Conservation (phyloP, 2,113 vertebrate species). For the zebrafish (Danio rerio) region DNA sequence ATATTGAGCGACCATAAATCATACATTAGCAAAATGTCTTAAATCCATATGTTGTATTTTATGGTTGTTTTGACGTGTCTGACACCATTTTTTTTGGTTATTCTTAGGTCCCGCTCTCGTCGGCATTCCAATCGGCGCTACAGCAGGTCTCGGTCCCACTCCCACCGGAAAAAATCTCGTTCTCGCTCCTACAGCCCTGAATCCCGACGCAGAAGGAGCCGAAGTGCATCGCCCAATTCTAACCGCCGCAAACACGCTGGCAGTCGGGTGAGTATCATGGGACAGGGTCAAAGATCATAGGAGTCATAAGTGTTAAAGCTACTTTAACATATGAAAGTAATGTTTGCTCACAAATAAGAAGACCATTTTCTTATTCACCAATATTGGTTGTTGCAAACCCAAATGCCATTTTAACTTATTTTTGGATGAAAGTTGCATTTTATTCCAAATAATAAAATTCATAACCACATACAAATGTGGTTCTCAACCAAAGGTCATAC, state of each 20-base stretch:
- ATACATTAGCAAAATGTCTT: background rate
- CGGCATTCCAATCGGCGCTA: constrained; percentile 86
- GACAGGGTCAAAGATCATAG: too few species aligned
- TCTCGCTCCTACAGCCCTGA: constrained; percentile 89
- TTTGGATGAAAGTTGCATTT: too few species aligned
- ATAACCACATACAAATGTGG: too few species aligned
- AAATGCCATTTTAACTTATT: too few species aligned
- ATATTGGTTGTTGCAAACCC: too few species aligned
- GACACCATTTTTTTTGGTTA: background rate
- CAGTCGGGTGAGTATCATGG: constrained; percentile 82
- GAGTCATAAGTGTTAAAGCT: too few species aligned
- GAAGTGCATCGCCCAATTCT: constrained; percentile 90
- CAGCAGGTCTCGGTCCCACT: constrained; percentile 85
- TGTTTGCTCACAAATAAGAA: too few species aligned
- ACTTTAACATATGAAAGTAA: too few species aligned
- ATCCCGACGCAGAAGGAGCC: constrained; percentile 85
- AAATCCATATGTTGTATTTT: background rate
- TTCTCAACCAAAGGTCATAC: too few species aligned
- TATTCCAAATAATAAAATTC: too few species aligned
- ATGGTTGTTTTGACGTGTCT: background rate
- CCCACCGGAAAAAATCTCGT: constrained; percentile 85
- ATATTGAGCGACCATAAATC: too few species aligned
- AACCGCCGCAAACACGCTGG: constrained; percentile 85
- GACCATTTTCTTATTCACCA: too few species aligned
- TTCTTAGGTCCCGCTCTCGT: constrained; percentile 84